Base-by-base conservation (phyloP, 1,140 invertebrate species). In the Drosophila ercepeae region DNA sequence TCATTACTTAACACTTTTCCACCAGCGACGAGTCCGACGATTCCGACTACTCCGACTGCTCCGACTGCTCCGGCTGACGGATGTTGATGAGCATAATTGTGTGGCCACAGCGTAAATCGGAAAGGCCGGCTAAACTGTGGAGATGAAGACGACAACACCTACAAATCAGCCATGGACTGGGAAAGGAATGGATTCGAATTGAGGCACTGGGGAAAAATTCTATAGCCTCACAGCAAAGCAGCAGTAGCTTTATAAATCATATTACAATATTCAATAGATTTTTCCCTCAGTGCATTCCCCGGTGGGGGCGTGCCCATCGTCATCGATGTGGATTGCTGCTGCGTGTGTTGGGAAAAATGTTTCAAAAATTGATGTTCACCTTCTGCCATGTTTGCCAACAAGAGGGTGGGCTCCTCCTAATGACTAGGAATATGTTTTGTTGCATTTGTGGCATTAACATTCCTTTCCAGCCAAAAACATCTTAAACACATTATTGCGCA, bases 1-100 rank as follows among this genome's bases (percentile, higher is more conserved):
- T 86, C 82, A 88, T 86, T 86, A 86, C 82, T 86, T 88, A 86
- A 88, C 82, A 86, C 82, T 88, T 76, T 77, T 81, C 52, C 77
- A 68, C 69, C 45, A 54, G 39, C 64, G 57, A 19, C 14, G 49
- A 41, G 41, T 21, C 25, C 55, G 34, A n/a, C 41, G 29, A 65
- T 39, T 21, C 25, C 55, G 34, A n/a, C 41, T 21, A 65, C 42
- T 54, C 14, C 50, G 5, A 16, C 21, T 19, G 13, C 42, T 54
- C 14, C 50, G 5, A 16, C 21, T 19, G 13, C n/a, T 21, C 4
- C 49, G 44, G 36, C 63, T 84, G 79, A 83, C 75, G 76, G 71
- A 83, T 84, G 81, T 74, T 74, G 71, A 75, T 65, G 82, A 63
- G 74, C 82, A 86, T 86, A 86, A 86, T 86, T 86, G 81, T 86